phyloP scores from a whole-genome alignment of 2,797 vertebrate species.

The Antrozous pallidus region DNA sequence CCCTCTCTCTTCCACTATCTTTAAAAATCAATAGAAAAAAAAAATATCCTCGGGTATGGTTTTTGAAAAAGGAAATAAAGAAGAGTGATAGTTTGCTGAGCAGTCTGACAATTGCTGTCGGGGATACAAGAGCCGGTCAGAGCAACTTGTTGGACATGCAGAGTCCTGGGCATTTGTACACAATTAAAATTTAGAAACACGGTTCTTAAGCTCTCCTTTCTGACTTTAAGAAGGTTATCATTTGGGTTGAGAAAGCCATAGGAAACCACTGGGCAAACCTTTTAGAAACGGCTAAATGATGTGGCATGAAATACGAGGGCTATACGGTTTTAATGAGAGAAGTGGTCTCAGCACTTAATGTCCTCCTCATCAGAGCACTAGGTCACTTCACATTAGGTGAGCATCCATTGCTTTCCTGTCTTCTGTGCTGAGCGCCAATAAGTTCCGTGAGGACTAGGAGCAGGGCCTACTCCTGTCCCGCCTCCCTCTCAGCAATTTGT shows the following conservation, averaged over 20 bases:
- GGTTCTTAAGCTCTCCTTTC: neutral
- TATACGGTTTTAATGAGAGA: neutral
- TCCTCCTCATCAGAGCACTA: neutral
- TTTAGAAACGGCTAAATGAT: neutral
- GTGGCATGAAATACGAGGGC: neutral
- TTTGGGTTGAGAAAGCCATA: neutral
- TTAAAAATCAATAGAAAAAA: no score
- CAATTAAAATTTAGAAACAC: neutral
- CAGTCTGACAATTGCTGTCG: neutral
- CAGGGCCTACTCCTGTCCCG: neutral
- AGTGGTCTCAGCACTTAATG: neutral
- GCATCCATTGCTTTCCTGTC: neutral
- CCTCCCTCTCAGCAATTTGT: neutral
- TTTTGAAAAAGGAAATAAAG: no score
- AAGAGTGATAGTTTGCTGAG: neutral
- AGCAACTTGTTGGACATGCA: neutral
- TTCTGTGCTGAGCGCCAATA: neutral
- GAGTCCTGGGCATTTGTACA: neutral
- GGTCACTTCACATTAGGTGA: neutral
- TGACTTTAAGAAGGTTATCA: neutral
- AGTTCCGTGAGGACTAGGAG: neutral
- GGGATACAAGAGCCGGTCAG: neutral
- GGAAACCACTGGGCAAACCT: neutral
- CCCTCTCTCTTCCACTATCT: no score
- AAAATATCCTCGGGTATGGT: no score